Evolutionary conservation across 2,797 vertebrate species (phyloP), one percentile per base, ranked within the genome.

Genomic region (Heliangelus exortis): DNA sequence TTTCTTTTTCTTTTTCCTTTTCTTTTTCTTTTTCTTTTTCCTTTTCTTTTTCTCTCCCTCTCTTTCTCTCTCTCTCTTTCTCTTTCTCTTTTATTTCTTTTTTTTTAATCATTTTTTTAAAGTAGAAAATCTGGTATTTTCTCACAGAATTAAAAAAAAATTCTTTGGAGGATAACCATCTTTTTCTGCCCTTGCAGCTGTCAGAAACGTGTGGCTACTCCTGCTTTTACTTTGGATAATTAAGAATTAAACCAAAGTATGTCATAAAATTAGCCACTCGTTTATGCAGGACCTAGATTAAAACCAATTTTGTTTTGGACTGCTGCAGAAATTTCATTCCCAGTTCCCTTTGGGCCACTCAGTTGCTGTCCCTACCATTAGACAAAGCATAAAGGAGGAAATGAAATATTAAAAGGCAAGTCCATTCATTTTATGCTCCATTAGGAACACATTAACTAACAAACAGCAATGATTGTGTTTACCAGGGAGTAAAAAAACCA

Each of bases 381-480:
- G 71, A 71, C n/a, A 93, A 83, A 84, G 69, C 85, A 39, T 63
- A 86, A 80, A 90, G n/a, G 68, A 92, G 47, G 51, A 92, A 94
- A 89, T 71, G 72, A 90, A 90, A 85, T 61, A 41, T 84, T 95
- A 72, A 67, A 84, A 82, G 78, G 91, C 5, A 48, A 47, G 50
- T 89, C 93, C 51, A 34, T 66, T 96, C 73, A 29, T 67, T 87
- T 71, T 58, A 53, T 82, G 71, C 72, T 93, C 84, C 79, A 66
- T 77, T 85, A 92, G 67, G 51, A 93, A 50, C 43, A 72, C 31
- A 92, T 82, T 95, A 89, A 95, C 58, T 36, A 18, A 26, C 41
- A 91, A 76, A 43, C 33, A 75, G 18, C 33, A 33, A 28, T 2
- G 2, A 34, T 55, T 16, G 15, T 20, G 51, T 90, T 90, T 95